A percentile compares a stretch with the other conserved stretches of the same genome.
Evolutionary conservation across 2,797 vertebrate species (phyloP).

Genomic region (Craterocephalus amniculus): DNA sequence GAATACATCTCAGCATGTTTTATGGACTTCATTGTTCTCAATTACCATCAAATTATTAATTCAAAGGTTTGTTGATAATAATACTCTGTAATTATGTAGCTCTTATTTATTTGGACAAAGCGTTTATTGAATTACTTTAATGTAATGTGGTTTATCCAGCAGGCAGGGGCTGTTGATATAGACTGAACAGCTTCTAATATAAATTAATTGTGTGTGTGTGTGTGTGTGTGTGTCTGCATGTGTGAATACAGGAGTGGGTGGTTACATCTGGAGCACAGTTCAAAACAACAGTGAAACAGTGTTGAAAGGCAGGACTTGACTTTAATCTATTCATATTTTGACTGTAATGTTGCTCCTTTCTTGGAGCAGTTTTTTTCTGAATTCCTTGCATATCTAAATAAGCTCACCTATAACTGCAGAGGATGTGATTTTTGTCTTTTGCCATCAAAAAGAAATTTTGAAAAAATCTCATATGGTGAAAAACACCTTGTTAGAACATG

Average conservation of each 20-base stretch:
- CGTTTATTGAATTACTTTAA: constrained; percentile 67
- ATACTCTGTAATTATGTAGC: constrained; percentile 71
- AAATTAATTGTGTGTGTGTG: constrained; percentile 53
- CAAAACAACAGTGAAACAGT: constrained; percentile 60
- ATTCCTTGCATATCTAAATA: constrained; percentile 53
- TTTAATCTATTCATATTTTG: constrained; percentile 69
- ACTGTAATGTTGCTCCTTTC: constrained; percentile 2
- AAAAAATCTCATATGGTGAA: constrained; percentile 15
- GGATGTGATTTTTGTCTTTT: constrained; percentile 5
- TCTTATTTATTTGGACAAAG: constrained; percentile 63
- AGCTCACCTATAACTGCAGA: constrained; percentile 63
- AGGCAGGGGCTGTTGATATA: constrained; percentile 35
- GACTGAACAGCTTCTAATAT: constrained; percentile 48
- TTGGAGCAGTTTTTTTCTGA: background rate
- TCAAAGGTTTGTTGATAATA: constrained; percentile 72
- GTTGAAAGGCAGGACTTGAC: constrained; percentile 60
- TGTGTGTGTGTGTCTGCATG: constrained; percentile 47
- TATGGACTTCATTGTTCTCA: constrained; percentile 77
- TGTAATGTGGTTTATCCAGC: constrained; percentile 52
- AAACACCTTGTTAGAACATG: constrained; percentile 6
- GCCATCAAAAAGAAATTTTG: constrained; percentile 9
- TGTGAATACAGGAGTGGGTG: constrained; percentile 47
- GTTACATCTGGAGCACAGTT: constrained; percentile 51
- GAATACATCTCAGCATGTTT: constrained; percentile 57
- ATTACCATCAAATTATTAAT: constrained; percentile 78